These are phyloP conservation scores for Odontamblyopus rebecca DNA, from an alignment of 2,797 vertebrate species.

Conservation along the genomic window DNA sequence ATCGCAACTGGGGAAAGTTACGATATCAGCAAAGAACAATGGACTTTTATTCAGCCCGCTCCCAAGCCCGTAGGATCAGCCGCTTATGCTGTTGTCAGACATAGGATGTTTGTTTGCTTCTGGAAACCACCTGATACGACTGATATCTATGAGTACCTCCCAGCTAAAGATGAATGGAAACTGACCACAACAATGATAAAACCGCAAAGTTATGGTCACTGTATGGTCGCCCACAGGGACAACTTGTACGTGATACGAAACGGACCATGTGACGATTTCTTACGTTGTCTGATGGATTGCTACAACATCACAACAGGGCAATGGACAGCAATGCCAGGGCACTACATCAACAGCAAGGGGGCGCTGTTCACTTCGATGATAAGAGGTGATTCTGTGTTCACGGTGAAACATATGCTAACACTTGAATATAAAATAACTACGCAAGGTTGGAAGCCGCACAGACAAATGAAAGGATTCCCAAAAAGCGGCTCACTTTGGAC, in stretches of 20 bases:
- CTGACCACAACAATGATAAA: conserved; percentile 83
- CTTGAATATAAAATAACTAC: conserved; percentile 84
- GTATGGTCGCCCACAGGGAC: conserved; percentile 92
- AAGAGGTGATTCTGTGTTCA: conserved; percentile 87
- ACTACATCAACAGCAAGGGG: conserved; percentile 95
- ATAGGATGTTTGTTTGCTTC: conserved; percentile 90
- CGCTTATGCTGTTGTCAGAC: conserved; percentile 83
- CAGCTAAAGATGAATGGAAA: conserved; percentile 78
- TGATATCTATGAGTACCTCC: conserved; percentile 85
- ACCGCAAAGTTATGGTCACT: conserved; percentile 93
- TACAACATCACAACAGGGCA: conserved; percentile 89
- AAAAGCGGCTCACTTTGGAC: conserved; percentile 91
- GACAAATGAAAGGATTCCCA: conserved; percentile 89
- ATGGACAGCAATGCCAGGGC: conserved; percentile 88
- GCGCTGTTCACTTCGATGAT: conserved; percentile 89
- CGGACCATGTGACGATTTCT: conserved; percentile 89
- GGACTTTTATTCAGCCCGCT: conserved; percentile 82
- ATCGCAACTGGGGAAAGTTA: conserved; percentile 87
- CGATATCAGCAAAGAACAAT: conserved; percentile 71
- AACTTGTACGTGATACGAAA: conserved; percentile 95
- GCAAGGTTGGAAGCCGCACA: conserved; percentile 84
- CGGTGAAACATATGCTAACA: conserved; percentile 90
- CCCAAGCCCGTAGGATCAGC: conserved; percentile 83
- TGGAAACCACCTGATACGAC: conserved; percentile 92
- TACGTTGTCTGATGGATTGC: conserved; percentile 90